Evolutionary conservation across 2,113 vertebrate genomes (phyloP).

Genomic region (Argyrosomus japonicus): DNA sequence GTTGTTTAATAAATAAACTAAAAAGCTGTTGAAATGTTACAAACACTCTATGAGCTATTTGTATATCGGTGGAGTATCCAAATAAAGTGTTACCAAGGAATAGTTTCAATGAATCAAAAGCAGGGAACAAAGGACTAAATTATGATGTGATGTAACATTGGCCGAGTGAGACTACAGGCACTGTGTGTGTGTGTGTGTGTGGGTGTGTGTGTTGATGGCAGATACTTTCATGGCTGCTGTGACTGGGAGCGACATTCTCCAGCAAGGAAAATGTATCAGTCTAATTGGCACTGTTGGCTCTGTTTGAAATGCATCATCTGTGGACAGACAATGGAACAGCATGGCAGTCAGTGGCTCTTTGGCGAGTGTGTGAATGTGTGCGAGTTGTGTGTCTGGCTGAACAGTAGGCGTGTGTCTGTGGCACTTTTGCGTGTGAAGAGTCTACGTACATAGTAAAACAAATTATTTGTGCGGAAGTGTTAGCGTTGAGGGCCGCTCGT

Average conservation of each 20-base stretch:
- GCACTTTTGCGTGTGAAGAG: slow-evolving; percentile 2
- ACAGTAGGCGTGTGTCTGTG: slow-evolving; percentile 7
- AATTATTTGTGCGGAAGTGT: slow-evolving; percentile 21
- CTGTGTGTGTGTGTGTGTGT: slow-evolving; percentile 9
- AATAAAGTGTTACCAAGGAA: background rate
- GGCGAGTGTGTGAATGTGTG: background rate
- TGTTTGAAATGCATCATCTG: slow-evolving; percentile 71
- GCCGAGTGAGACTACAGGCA: slow-evolving; percentile 2
- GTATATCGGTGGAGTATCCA: no score
- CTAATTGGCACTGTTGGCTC: slow-evolving; percentile 54
- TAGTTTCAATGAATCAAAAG: slow-evolving; percentile 42
- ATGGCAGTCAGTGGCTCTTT: slow-evolving; percentile 13
- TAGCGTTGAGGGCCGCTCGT: background rate
- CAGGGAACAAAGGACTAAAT: slow-evolving; percentile 23
- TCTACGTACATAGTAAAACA: slow-evolving; percentile 11
- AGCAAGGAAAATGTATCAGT: slow-evolving; percentile 71
- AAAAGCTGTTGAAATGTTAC: no score
- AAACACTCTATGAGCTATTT: no score
- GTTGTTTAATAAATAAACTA: no score
- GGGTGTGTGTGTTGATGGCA: slow-evolving; percentile 15
- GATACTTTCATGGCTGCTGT: slow-evolving; percentile 37
- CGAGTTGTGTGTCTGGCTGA: background rate
- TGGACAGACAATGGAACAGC: slow-evolving; percentile 43
- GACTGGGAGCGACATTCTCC: slow-evolving; percentile 56
- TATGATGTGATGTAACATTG: slow-evolving; percentile 42